Base-by-base conservation (phyloP, 2,797 vertebrate genomes). In the Monodelphis domestica region DNA sequence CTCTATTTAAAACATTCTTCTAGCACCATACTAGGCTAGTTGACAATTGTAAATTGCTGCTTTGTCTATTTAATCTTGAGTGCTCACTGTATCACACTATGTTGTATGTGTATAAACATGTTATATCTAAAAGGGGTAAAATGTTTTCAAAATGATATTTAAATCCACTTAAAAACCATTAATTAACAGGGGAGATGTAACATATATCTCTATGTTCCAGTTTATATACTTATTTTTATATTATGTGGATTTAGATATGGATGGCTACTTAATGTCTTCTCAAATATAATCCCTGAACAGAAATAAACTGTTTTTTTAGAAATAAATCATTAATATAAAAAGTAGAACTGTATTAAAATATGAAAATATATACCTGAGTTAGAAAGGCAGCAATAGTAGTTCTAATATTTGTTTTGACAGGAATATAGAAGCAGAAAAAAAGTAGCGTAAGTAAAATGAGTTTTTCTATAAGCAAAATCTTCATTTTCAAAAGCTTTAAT, bases 401-500 rank as follows among this genome's bases (percentile, higher is more conserved):
- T 94, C 59, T 0, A 3, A 1, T 24, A 89, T 92, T 88, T 92
- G 29, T 84, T 94, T 89, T 91, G 84, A 93, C 53, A 93, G 94
- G 84, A 6, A 59, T 30, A 88, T 90, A 87, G 26, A 92, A 91
- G 57, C n/a, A 89, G 7, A 91, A 91, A 94, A 70, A 87, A 78
- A 5, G 54, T 12, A 91, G 53, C 84, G 84, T 2, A 95, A 95
- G 30, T 92, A 91, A 78, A 90, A 94, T 92, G 55, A 93, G 56
- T 12, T 28, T 30, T 53, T 89, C 29, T 33, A 30, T 93, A 53
- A 91, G 78, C 50, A 45, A 12, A 92, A 87, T 57, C 56, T 94
- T 91, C 93, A 89, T 1, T 92, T n/a, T 91, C 57, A 50, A 91
- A 88, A 87, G 17, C 59, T 93, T 93, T 95, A 94, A 90, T 94